These are phyloP conservation scores for Ptyas mucosa DNA, from an alignment of 2,113 vertebrate species.

Conservation along the genomic window DNA sequence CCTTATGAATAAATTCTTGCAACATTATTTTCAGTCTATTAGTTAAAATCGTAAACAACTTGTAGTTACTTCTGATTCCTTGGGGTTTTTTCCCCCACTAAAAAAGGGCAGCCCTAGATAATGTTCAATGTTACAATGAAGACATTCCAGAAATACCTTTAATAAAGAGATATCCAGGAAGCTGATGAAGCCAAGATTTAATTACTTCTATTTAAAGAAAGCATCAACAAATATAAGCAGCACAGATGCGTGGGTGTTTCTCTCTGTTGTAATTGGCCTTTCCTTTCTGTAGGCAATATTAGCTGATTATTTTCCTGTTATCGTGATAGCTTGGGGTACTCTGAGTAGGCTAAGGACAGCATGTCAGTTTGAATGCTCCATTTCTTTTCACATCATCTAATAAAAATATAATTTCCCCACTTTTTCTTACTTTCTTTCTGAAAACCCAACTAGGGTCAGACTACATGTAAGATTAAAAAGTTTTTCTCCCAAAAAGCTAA, in stretches of 20 bases:
- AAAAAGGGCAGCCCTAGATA: neutral
- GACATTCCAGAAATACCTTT: neutral
- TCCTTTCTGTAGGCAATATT: neutral
- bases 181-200: neutral
- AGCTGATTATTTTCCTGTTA: neutral
- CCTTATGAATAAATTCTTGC: neutral
- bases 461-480: neutral
- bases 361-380: neutral
- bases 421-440: neutral
- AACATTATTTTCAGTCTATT: neutral
- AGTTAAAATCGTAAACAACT: neutral
- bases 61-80: neutral
- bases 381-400: neutral
- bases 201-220: slow-evolving; percentile 7
- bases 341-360: neutral
- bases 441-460: neutral
- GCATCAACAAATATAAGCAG: neutral
- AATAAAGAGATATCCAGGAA: neutral
- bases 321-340: neutral
- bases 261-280: neutral
- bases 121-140: neutral
- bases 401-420: neutral
- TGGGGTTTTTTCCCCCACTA: neutral
- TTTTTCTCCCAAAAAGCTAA: too few species aligned
- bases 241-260: neutral